A percentile compares a stretch with the other conserved stretches of the same genome.
Evolutionary conservation across 2,113 vertebrate species (phyloP).

Genomic region (Oenanthe melanoleuca): DNA sequence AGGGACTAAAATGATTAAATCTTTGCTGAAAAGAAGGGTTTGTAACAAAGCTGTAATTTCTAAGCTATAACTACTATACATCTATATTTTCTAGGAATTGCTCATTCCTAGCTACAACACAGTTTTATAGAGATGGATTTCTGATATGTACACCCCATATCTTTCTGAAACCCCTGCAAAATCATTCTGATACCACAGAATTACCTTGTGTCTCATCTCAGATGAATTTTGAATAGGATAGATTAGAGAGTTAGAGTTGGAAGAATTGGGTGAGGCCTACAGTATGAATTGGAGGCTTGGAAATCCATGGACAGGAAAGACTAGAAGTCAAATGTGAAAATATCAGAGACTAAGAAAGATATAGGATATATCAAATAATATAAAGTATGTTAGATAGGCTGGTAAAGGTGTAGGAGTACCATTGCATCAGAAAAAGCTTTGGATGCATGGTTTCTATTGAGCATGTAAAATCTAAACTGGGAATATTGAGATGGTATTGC

Average conservation of each 20-base stretch:
- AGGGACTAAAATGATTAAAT: not conserved
- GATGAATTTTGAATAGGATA: not conserved
- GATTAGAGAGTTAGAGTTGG: not conserved
- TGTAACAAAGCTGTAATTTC: not conserved
- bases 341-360: not conserved
- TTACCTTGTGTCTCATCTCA: not conserved
- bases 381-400: not conserved
- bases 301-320: not conserved
- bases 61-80: not conserved
- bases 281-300: not conserved
- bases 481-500: not conserved
- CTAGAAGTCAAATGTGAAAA: not conserved
- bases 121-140: not conserved
- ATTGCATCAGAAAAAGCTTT: not conserved
- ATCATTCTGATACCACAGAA: not conserved
- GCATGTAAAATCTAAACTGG: not conserved
- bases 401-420: not conserved
- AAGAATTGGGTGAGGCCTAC: not conserved
- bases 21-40: not conserved
- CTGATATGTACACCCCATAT: not conserved
- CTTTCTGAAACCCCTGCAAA: not conserved
- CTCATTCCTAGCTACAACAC: not conserved
- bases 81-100: not conserved
- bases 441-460: not conserved
- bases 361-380: not conserved